Conservation (phyloP, 1,140 invertebrate species). For the Seison nebaliae region DNA sequence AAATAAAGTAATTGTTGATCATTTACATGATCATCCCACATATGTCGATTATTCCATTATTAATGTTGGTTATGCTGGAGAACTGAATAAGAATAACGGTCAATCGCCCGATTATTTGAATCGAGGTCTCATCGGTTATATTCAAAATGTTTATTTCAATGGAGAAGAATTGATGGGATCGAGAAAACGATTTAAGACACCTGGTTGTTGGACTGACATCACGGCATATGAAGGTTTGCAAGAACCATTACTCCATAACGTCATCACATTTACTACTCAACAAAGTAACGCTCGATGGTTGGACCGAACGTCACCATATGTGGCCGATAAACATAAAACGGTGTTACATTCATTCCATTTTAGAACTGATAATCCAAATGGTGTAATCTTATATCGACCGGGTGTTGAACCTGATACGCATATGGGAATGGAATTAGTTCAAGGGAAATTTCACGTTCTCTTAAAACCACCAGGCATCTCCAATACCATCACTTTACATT, state of each 20-base stretch:
- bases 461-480: conserved; percentile 1
- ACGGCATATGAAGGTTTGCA: conserved; percentile 1
- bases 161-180: not conserved
- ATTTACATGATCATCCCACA: not conserved
- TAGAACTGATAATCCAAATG: conserved; percentile 5
- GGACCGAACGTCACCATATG: not conserved
- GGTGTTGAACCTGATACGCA: conserved; percentile 4
- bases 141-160: conserved; percentile 9
- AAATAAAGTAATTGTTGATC: not conserved
- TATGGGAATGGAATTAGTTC: conserved; percentile 5
- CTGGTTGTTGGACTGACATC: not conserved
- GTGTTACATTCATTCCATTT: conserved; percentile 9
- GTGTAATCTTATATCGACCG: conserved; percentile 4
- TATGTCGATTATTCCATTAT: conserved; percentile 1
- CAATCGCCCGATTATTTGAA: conserved; percentile 2
- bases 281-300: not conserved
- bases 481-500: not conserved
- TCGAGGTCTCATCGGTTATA: conserved; percentile 6
- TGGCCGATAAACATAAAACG: too few relatives aligned
- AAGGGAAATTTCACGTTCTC: not conserved
- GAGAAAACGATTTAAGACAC: conserved; percentile 5
- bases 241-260: conserved; percentile 7
- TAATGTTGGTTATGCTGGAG: not conserved
- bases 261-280: not conserved
- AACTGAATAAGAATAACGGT: too few relatives aligned